These are phyloP conservation scores for Drosophila virilis DNA, from an alignment of 1,140 invertebrate species.

Conservation along the genomic window DNA sequence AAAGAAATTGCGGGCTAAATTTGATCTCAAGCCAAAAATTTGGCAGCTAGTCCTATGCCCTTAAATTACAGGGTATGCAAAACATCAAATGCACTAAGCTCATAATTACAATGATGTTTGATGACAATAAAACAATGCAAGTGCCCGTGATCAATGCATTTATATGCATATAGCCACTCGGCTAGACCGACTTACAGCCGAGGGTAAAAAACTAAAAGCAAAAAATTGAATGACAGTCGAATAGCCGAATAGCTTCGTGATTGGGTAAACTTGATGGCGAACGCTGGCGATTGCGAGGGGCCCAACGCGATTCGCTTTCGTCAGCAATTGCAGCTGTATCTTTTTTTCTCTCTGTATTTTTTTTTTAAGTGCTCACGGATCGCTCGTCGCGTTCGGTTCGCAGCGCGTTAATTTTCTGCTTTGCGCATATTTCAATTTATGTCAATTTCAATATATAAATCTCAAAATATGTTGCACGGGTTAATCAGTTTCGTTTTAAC, in stretches of 20 bases:
- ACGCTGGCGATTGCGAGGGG: background rate
- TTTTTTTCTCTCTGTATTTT: background rate
- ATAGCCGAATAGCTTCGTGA: background rate
- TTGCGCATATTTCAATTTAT: constrained; percentile 10
- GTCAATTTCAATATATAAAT: background rate
- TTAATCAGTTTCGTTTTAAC: too few relatives aligned
- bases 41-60: too few relatives aligned
- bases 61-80: background rate
- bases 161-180: background rate
- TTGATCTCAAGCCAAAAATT: too few relatives aligned
- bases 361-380: constrained; percentile 27
- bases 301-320: background rate
- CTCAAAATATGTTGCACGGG: too few relatives aligned
- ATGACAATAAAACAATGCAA: constrained; percentile 26
- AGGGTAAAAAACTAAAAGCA: background rate
- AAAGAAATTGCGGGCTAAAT: too few relatives aligned
- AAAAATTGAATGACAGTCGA: background rate
- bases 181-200: background rate
- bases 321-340: constrained; percentile 1
- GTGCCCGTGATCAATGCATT: constrained; percentile 10
- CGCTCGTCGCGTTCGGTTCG: constrained; percentile 15
- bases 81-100: background rate
- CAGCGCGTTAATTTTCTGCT: background rate
- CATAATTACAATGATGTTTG: background rate
- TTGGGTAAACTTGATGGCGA: background rate